Base-by-base conservation (phyloP, 2,888 invertebrate species). In the Euzetes globulus region DNA sequence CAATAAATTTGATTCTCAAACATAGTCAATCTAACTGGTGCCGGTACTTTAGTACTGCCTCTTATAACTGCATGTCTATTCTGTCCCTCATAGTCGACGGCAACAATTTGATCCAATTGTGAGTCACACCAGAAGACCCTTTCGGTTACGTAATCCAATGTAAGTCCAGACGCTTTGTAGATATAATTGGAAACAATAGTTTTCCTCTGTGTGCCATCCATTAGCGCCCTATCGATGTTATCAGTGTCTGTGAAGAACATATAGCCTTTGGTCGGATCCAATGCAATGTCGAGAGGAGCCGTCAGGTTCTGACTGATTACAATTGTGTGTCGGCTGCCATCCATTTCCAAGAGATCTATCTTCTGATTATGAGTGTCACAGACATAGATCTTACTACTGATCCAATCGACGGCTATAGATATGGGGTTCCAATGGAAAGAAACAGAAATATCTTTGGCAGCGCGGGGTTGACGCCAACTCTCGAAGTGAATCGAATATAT, bases 81-180 rank as follows among this genome's bases (percentile, higher is more conserved):
- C 76, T 88, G 86, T 0, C 96, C 96, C 72, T 92, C 88, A 83
- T 98, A 99, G 82, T 96, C 93, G 0, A 95, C 92, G 0, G 94
- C 92, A 81, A 97, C 96, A 77, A 99, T 94, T 82, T 96, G 94
- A 84, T 98, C 96, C 73, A 97, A 84, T 17, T 95, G 85, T 0
- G 94, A 91, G 82, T 99, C 98, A 80, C 96, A 95, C 96, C 97
- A 98, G 84, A 92, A 97, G 9, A 99, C 88, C 71, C 97, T 85
- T 80, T 91, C 89, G 0, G 91, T 89, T 29, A 94, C 89, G n/a
- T 91, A 89, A 83, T 98, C 97, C 0, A 94, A 89, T 0, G 94
- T 88, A 13, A 97, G 88, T 4, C 95, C 95, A 1, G 92, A 91
- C 0, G 96, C 96, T 82, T 93, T 92, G 82, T 96, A 94, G 0